Percentiles rank a stretch among this genome's conserved stretches.
Evolutionary conservation across 92 coral and sea anemone species (phyloP).

Genomic region (Epizoanthus ramosus): DNA sequence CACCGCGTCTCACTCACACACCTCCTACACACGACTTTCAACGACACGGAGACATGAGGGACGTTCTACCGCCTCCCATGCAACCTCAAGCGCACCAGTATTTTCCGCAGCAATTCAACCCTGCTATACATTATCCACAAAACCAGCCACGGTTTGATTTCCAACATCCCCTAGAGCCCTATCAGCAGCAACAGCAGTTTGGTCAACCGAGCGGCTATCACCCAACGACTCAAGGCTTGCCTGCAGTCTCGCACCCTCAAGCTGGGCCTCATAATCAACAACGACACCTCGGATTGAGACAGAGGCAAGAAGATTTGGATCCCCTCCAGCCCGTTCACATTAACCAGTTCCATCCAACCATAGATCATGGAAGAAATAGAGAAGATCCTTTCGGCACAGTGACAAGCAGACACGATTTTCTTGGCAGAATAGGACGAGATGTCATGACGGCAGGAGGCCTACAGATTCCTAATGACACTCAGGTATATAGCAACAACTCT

Average conservation of each 20-base stretch:
- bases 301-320: conserved; percentile 75
- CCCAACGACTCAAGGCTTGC: conserved; percentile 78
- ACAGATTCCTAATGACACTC: conserved; percentile 61
- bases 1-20: conserved; percentile 85
- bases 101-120: conserved; percentile 94
- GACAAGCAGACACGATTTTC: conserved; percentile 84
- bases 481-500: conserved; percentile 63
- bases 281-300: conserved; percentile 79
- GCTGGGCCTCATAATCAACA: conserved; percentile 81
- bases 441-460: conserved; percentile 57
- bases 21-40: conserved; percentile 92
- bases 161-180: conserved; percentile 92
- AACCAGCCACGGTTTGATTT: conserved; percentile 98
- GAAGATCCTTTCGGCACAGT: conserved; percentile 73
- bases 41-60: conserved; percentile 69
- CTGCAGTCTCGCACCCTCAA: conserved; percentile 66
- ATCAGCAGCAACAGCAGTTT: conserved; percentile 87
- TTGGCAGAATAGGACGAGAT: conserved; percentile 55
- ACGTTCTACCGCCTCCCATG: conserved; percentile 89
- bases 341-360: conserved; percentile 87
- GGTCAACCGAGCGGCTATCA: conserved; percentile 85
- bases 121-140: conserved; percentile 85
- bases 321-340: conserved; percentile 86
- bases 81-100: conserved; percentile 95
- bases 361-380: conserved; percentile 85